These are phyloP conservation scores for Polydrusus pterygomalis DNA, from an alignment of 2,888 invertebrate species.

Conservation along the genomic window DNA sequence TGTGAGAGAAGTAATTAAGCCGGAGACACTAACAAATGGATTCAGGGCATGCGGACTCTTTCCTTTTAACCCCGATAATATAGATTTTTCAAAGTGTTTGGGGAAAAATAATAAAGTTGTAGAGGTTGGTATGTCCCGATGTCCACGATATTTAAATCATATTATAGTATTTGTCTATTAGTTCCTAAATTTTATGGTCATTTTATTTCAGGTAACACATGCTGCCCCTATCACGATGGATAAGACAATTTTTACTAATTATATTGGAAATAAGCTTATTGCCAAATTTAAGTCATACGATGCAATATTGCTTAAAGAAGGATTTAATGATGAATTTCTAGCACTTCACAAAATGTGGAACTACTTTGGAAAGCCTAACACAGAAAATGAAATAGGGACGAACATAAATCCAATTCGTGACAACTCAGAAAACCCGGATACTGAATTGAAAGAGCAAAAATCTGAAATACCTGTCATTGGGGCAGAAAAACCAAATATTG, in stretches of 20 bases:
- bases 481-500: background rate
- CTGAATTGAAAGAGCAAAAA: background rate
- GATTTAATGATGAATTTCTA: conserved; percentile 47
- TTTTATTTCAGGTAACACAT: conserved; percentile 9
- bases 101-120: conserved; percentile 32
- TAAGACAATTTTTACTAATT: conserved; percentile 38
- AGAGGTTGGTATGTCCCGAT: conserved; percentile 28
- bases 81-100: conserved; percentile 52
- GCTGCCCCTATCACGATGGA: conserved; percentile 38
- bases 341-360: conserved; percentile 46
- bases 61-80: conserved; percentile 56
- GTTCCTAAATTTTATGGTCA: conserved; percentile 2
- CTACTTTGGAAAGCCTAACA: conserved; percentile 42
- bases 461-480: background rate
- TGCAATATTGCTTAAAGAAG: conserved; percentile 45
- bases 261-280: conserved; percentile 42
- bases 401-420: conserved; percentile 7
- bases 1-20: conserved; percentile 51
- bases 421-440: background rate
- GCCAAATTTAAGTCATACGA: conserved; percentile 45
- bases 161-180: conserved; percentile 10
- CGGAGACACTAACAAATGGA: conserved; percentile 56
- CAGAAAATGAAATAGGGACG: conserved; percentile 4
- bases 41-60: conserved; percentile 56
- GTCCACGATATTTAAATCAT: conserved; percentile 4